A percentile compares a stretch with the other conserved stretches of the same genome.
These are phyloP conservation scores for Zaprionus capensis DNA, from an alignment of 1,140 invertebrate species.

Conservation along the genomic window DNA sequence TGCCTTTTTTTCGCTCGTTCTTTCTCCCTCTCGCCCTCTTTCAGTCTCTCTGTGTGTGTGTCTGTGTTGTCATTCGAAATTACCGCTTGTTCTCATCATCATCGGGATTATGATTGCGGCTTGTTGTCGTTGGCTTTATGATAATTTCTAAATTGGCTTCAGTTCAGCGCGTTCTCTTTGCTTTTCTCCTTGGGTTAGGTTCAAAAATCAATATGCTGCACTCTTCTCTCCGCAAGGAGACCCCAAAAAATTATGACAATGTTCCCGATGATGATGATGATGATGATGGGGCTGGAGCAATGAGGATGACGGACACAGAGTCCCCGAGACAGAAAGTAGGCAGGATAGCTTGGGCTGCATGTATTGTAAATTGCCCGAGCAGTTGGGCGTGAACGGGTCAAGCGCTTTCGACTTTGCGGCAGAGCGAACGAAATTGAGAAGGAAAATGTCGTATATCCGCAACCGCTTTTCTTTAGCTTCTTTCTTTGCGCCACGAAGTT, in stretches of 20 bases:
- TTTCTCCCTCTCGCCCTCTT: not conserved
- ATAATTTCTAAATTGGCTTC: conserved; percentile 51
- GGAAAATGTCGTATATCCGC: not conserved
- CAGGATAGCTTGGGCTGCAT: conserved; percentile 13
- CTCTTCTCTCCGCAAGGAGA: not conserved
- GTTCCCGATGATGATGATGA: not conserved
- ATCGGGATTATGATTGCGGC: conserved; percentile 44
- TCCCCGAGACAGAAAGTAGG: conserved; percentile 24
- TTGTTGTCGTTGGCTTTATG: conserved; percentile 46
- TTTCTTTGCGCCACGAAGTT: not conserved
- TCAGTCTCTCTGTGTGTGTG: not conserved
- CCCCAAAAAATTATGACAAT: too few relatives aligned
- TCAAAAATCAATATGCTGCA: conserved; percentile 52
- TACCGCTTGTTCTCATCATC: conserved; percentile 36
- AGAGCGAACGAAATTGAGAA: not conserved
- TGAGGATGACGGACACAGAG: not conserved
- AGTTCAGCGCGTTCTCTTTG: conserved; percentile 7
- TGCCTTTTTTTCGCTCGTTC: conserved; percentile 14
- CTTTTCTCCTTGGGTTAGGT: conserved; percentile 32
- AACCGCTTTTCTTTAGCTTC: not conserved
- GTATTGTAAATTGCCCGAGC: not conserved
- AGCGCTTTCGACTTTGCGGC: not conserved
- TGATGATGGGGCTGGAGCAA: not conserved
- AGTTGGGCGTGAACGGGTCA: conserved; percentile 36
- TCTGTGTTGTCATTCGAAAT: conserved; percentile 19